Base-by-base conservation (phyloP, 2,113 vertebrate species). In the Ptilonorhynchus violaceus region DNA sequence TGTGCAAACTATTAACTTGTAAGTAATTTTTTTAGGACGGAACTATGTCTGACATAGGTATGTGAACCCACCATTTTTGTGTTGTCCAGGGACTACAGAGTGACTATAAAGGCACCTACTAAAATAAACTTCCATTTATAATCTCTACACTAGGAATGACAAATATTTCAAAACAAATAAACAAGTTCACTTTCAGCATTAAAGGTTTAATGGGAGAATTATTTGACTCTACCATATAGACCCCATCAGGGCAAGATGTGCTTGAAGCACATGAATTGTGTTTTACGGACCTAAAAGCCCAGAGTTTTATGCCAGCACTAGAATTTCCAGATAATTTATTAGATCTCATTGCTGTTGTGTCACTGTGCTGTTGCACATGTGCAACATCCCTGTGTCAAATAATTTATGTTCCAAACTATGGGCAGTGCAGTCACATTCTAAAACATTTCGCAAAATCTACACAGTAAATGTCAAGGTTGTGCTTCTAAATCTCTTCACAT, bases 1-100 rank as follows among this genome's bases (percentile, higher is more conserved):
- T 0, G 0, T 58, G 20, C 19, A 30, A 86, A 23, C 30, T 39
- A 24, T 31, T 52, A 3, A 30, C 31, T 28, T 50, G 1, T 11
- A 58, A 44, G 18, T 35, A 31, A 17, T 16, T 62, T 58, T 33
- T 66, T 90, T 67, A 42, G 33, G 44, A 37, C 18, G 35, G 12
- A 80, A 31, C 13, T 31, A 11, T 33, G 44, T 66, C 21, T 85
- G 46, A 63, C 17, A 85, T 37, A 19, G 3, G 15, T 24, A 75
- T 8, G 17, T 58, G 44, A 93, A 68, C 24, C 3, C 53, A 91
- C 58, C 41, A 23, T n/a, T 49, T 55, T 75, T 53, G 25, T 2
- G 5, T 20, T 62, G 28, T 50, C 33, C 63, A 68, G 67, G 53
- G 27, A 76, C 42, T 59, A 30, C 15, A 52, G 23, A 41, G n/a